These are phyloP conservation scores for Athripsodes cinereus DNA, from an alignment of 2,888 invertebrate species.

Conservation along the genomic window DNA sequence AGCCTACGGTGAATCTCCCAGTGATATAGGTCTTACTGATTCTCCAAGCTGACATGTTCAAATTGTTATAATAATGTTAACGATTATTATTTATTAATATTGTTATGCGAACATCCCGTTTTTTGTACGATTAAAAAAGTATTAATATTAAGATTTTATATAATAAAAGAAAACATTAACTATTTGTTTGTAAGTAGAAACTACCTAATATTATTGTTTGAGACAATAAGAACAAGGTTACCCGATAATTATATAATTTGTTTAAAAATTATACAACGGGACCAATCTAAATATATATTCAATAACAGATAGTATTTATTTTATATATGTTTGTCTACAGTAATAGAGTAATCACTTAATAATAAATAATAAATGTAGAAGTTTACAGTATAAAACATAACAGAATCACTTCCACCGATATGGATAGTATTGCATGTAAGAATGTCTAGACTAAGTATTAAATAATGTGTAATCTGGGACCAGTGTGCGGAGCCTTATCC, in stretches of 20 bases:
- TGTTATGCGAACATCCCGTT: constrained; percentile 14
- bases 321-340: constrained; percentile 41
- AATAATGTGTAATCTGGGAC: not conserved
- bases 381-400: constrained; percentile 17
- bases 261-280: constrained; percentile 55
- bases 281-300: constrained; percentile 47
- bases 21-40: constrained; percentile 22
- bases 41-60: constrained; percentile 24
- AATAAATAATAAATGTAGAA: constrained; percentile 41
- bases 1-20: constrained; percentile 22
- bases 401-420: constrained; percentile 43
- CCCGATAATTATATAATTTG: constrained; percentile 51
- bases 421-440: constrained; percentile 21
- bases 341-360: too few relatives aligned
- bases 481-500: not conserved
- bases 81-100: constrained; percentile 23
- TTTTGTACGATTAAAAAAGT: constrained; percentile 15
- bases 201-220: constrained; percentile 7
- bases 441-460: not conserved
- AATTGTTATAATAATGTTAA: constrained; percentile 16
- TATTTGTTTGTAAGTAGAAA: too few relatives aligned
- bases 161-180: too few relatives aligned
- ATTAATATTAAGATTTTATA: constrained; percentile 4
- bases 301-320: constrained; percentile 47
- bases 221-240: constrained; percentile 9